These are phyloP conservation scores for Phaethon lepturus DNA, from an alignment of 2,113 vertebrate genomes.

Conservation along the genomic window DNA sequence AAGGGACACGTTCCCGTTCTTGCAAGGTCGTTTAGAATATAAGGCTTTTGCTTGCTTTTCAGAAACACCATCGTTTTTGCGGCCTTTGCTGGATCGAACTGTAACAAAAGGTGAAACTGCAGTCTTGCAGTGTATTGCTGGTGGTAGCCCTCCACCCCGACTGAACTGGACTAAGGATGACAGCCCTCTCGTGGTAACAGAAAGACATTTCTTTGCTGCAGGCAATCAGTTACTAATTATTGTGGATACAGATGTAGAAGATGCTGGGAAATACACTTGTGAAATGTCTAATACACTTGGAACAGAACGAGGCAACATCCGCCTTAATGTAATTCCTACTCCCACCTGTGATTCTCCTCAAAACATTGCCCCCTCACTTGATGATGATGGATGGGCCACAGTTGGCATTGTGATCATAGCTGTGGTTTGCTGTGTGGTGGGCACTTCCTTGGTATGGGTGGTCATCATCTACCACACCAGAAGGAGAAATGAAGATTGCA, in stretches of 20 bases:
- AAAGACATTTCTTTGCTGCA: constrained; percentile 95
- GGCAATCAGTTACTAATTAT: constrained; percentile 96
- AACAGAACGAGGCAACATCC: constrained; percentile 89
- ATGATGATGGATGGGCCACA: constrained; percentile 92
- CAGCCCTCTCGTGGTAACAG: constrained; percentile 87
- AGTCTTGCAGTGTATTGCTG: constrained; percentile 94
- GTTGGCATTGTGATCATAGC: constrained; percentile 97
- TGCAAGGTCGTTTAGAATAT: neutral
- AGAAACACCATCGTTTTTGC: constrained; percentile 94
- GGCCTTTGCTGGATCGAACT: constrained; percentile 89
- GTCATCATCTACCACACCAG: constrained; percentile 98
- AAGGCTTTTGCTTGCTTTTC: constrained; percentile 14
- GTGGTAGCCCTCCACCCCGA: constrained; percentile 89
- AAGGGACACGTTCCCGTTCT: neutral
- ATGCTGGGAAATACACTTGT: constrained; percentile 93
- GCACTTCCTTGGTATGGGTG: constrained; percentile 97
- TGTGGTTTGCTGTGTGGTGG: constrained; percentile 98
- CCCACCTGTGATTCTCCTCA: constrained; percentile 92
- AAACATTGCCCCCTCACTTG: constrained; percentile 73
- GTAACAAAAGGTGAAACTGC: constrained; percentile 94
- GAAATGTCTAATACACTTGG: constrained; percentile 96
- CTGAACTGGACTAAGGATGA: constrained; percentile 98
- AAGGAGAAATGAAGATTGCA: constrained; percentile 92
- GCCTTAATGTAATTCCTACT: constrained; percentile 87
- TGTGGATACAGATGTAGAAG: constrained; percentile 88